Base-by-base conservation (phyloP, 2,797 vertebrate genomes). In the Ateles fusciceps region DNA sequence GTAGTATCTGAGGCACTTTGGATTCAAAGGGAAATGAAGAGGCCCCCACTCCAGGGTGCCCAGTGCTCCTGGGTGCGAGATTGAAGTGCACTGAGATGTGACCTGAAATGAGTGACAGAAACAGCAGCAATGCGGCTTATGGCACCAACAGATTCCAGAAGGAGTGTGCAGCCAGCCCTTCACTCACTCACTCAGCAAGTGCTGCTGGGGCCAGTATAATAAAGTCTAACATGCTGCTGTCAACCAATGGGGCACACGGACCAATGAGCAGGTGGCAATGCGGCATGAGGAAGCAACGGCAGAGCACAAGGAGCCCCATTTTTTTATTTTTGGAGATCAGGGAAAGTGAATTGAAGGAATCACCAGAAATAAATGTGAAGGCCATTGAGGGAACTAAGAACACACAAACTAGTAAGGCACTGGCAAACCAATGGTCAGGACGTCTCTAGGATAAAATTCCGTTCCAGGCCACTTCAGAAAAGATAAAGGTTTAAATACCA, bases 231-330 rank as follows among this genome's bases (percentile, higher is more conserved):
- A 9, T 0, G 2, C 3, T 1, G 1, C 44, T 22, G 1, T 4
- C 11, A 26, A 21, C 50, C 24, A 52, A 1, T 9, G 4, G 7
- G 3, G 24, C 10, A 1, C 3, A 2, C 0, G 15, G 59, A 50
- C 14, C 28, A 4, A 2, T 1, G 33, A 33, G 3, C 17, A 9
- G 59, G 39, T 1, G 15, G 13, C 0, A 13, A 26, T 0, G 28
- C 4, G 10, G 8, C 2, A 0, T 9, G 30, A 24, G 11, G 24
- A 10, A 13, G 22, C 22, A 3, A 19, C 0, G 13, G 24, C 22
- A 33, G 42, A n/a, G 5, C 0, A 7, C 5, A 0, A 36, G 71
- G 30, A 10, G 48, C 12, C 33, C 61, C 14, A 3, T n/a, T 15
- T 33, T 64, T n/a, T 15, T 8, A 64, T 50, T 6, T 42, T 4